A percentile compares a stretch with the other conserved stretches of the same genome.
phyloP scores from a whole-genome alignment of 2,797 vertebrate genomes.

The Catharus ustulatus region DNA sequence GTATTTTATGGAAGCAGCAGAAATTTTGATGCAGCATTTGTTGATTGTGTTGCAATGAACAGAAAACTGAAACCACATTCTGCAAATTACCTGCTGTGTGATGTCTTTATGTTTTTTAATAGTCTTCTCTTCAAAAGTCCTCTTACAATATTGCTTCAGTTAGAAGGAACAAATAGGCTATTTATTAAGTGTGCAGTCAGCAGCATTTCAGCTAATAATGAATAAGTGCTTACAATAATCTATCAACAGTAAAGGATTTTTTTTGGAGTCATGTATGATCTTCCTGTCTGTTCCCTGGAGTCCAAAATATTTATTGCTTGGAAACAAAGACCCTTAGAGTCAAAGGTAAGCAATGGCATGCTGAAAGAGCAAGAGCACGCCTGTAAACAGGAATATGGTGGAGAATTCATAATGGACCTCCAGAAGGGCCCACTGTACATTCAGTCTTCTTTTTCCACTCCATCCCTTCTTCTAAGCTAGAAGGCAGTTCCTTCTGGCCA shows the following conservation, averaged over 20 bases:
- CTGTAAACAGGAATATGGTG: background rate
- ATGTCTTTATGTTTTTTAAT: conserved; percentile 49
- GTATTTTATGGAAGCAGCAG: background rate
- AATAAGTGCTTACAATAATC: conserved; percentile 69
- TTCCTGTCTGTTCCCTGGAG: conserved; percentile 69
- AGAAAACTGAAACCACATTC: conserved; percentile 47
- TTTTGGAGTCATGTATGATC: conserved; percentile 65
- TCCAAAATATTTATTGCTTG: conserved; percentile 67
- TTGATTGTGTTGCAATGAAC: conserved; percentile 38
- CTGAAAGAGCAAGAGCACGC: conserved; percentile 51
- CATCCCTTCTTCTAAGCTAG: background rate
- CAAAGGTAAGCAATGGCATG: conserved; percentile 51
- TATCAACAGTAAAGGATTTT: conserved; percentile 61
- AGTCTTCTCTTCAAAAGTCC: conserved; percentile 45
- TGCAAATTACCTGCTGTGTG: conserved; percentile 29
- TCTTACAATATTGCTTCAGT: conserved; percentile 46
- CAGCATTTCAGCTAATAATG: conserved; percentile 67
- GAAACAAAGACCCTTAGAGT: conserved; percentile 77
- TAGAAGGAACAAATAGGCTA: conserved; percentile 63
- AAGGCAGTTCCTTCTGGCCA: background rate
- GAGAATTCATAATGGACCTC: conserved; percentile 16
- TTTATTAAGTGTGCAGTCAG: conserved; percentile 69
- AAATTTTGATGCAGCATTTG: conserved; percentile 29
- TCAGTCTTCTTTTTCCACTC: background rate
- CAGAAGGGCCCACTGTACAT: background rate